A percentile compares a stretch with the other conserved stretches of the same genome.
phyloP scores from a whole-genome alignment of 1,140 invertebrate genomes.

The Pteromalus puparum region DNA sequence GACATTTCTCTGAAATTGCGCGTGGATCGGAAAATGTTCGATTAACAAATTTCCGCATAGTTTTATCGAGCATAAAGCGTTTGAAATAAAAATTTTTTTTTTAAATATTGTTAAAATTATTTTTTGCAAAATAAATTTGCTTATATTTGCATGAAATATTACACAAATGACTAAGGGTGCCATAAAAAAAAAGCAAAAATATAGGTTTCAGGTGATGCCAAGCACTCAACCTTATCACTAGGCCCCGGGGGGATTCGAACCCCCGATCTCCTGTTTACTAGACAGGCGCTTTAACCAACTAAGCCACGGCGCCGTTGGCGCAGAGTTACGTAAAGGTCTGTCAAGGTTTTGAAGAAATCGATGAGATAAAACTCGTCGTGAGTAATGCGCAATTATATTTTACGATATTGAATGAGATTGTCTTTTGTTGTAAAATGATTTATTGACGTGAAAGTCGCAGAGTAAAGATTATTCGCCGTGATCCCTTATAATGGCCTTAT shows the following conservation, averaged over 20 bases:
- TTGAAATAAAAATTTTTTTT: too few species aligned
- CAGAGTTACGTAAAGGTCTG: not conserved
- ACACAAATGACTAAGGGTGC: too few species aligned
- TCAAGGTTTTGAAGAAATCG: not conserved
- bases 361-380: not conserved
- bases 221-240: slow-evolving; percentile 44
- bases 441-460: not conserved
- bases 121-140: too few species aligned
- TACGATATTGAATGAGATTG: not conserved
- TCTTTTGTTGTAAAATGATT: not conserved
- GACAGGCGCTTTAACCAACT: slow-evolving; percentile 79
- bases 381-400: not conserved
- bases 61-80: too few species aligned
- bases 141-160: too few species aligned
- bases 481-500: not conserved
- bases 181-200: not conserved
- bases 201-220: not conserved
- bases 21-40: too few species aligned
- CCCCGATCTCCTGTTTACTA: slow-evolving; percentile 79
- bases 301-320: slow-evolving; percentile 75
- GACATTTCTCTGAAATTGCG: not conserved
- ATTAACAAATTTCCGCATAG: too few species aligned
- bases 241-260: slow-evolving; percentile 78
- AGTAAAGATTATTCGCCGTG: too few species aligned
- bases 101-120: too few species aligned